A percentile compares a stretch with the other conserved stretches of the same genome.
Evolutionary conservation across 2,113 vertebrate species (phyloP).

Genomic region (Zeus faber): DNA sequence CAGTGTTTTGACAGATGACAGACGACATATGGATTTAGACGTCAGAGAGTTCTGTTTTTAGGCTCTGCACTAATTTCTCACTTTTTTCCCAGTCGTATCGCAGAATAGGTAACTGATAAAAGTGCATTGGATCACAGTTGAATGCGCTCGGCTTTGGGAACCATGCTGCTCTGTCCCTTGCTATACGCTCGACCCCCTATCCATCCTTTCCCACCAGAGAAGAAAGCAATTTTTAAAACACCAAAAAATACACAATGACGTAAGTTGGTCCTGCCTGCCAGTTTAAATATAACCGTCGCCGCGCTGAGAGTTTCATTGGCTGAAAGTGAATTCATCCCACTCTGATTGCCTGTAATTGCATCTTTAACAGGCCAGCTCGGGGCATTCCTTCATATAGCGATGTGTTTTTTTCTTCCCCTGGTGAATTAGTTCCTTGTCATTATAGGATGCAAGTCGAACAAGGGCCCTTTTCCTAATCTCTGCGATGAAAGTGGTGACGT

Average conservation of each 20-base stretch:
- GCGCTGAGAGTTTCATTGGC: constrained; percentile 2
- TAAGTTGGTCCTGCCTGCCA: constrained; percentile 3
- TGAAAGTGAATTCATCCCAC: constrained; percentile 23
- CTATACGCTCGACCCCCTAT: constrained; percentile 15
- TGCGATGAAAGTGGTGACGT: constrained; percentile 37
- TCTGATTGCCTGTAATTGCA: constrained; percentile 43
- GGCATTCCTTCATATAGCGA: background rate
- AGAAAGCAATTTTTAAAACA: constrained; percentile 27
- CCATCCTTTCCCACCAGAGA: constrained; percentile 14
- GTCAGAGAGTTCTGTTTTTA: too few relatives aligned
- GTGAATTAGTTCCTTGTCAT: constrained; percentile 19
- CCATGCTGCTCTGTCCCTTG: constrained; percentile 22
- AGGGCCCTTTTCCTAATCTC: constrained; percentile 26
- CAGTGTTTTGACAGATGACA: too few relatives aligned
- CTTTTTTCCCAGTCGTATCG: too few relatives aligned
- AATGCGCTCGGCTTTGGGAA: constrained; percentile 17
- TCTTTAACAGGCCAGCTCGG: constrained; percentile 19
- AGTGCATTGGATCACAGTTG: constrained; percentile 55
- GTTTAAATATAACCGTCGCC: constrained; percentile 9
- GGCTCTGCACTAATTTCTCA: too few relatives aligned
- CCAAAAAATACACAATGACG: too few relatives aligned
- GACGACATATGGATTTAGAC: too few relatives aligned
- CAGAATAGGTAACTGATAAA: constrained; percentile 46
- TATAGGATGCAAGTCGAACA: constrained; percentile 2
- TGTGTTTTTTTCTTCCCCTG: background rate